phyloP scores from a whole-genome alignment of 2,797 vertebrate genomes.

The Rhynchonycteris naso region DNA sequence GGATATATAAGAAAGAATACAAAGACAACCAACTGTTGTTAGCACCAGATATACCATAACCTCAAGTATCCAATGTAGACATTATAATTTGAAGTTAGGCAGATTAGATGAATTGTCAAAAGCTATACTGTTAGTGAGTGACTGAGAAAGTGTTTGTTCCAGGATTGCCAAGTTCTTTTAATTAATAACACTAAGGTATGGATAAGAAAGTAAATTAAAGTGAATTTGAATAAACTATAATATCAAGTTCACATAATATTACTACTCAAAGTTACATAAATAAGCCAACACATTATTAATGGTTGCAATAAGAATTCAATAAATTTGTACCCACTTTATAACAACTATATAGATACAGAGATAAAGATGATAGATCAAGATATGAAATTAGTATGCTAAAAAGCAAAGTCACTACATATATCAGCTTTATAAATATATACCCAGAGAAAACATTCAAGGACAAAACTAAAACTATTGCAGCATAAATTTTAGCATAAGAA shows the following conservation, averaged over 20 bases:
- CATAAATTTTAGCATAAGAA: neutral
- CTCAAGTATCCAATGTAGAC: neutral
- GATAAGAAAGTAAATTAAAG: neutral
- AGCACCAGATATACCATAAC: neutral
- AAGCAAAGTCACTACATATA: neutral
- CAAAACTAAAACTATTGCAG: neutral
- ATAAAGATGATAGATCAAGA: neutral
- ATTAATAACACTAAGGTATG: neutral
- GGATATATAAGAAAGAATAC: neutral
- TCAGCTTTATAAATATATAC: neutral
- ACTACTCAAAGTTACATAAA: neutral
- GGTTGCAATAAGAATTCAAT: neutral
- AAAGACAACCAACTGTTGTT: neutral
- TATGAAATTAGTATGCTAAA: neutral
- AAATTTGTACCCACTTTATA: neutral
- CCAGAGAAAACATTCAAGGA: neutral
- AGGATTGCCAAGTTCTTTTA: neutral
- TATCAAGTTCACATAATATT: neutral
- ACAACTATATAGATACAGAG: neutral
- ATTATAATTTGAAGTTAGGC: neutral
- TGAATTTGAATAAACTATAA: neutral
- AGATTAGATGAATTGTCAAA: neutral
- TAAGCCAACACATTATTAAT: neutral
- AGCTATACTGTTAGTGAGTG: neutral
- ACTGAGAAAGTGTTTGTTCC: neutral